A percentile compares a stretch with the other conserved stretches of the same genome.
Conservation (phyloP, 2,888 invertebrate species). For the Unio delphinus region DNA sequence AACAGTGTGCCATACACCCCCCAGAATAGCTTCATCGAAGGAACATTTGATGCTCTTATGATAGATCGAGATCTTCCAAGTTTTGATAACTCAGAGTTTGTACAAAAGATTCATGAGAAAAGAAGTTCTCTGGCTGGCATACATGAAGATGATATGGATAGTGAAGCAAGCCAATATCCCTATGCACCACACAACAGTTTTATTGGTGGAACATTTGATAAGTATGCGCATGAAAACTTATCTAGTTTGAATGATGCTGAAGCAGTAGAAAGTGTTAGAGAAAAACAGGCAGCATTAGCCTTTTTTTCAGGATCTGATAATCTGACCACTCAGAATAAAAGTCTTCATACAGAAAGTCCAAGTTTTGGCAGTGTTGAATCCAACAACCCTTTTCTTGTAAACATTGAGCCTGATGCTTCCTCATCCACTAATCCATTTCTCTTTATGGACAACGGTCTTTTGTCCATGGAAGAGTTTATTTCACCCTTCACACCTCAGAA, state of each 20-base stretch:
- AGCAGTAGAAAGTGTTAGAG: conserved; percentile 26
- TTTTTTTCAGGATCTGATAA: background rate
- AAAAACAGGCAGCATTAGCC: conserved; percentile 29
- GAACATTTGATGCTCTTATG: conserved; percentile 12
- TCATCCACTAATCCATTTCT: conserved; percentile 1
- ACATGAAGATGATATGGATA: background rate
- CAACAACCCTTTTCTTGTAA: too few relatives aligned
- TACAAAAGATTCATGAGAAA: conserved; percentile 69
- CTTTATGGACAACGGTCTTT: background rate
- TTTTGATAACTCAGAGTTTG: conserved; percentile 70
- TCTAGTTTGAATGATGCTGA: conserved; percentile 35
- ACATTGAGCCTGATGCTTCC: too few relatives aligned
- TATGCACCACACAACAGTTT: conserved; percentile 1
- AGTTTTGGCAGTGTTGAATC: too few relatives aligned
- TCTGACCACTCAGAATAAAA: too few relatives aligned
- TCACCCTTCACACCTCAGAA: conserved; percentile 70
- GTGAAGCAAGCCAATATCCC: background rate
- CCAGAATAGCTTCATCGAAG: conserved; percentile 49
- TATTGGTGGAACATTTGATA: conserved; percentile 5
- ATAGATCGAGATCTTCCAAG: conserved; percentile 60
- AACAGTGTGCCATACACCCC: conserved; percentile 51
- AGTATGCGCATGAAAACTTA: conserved; percentile 4
- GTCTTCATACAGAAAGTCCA: too few relatives aligned
- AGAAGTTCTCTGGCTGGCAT: conserved; percentile 5
- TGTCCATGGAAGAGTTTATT: background rate